Percentiles rank a stretch among this genome's conserved stretches.
Evolutionary conservation across 2,113 vertebrate species (phyloP).

Genomic region (Brachionichthys hirsutus): DNA sequence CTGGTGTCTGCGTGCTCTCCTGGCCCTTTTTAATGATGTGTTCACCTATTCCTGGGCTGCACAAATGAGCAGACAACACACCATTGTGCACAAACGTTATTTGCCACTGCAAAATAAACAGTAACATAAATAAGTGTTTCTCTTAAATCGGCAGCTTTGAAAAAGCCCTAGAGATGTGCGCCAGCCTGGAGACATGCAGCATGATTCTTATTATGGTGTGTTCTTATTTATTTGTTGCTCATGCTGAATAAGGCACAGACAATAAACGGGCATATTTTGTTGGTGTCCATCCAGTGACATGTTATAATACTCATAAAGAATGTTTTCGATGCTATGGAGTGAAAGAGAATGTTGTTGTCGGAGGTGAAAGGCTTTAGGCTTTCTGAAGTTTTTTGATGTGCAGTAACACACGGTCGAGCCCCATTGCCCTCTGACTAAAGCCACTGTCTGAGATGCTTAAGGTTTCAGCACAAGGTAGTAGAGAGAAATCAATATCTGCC

Average conservation of each 20-base stretch:
- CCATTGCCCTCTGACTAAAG: constrained; percentile 32
- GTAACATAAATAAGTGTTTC: too few relatives aligned
- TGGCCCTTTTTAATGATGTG: constrained; percentile 47
- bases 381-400: constrained; percentile 29
- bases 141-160: too few relatives aligned
- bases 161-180: too few relatives aligned
- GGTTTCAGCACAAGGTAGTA: constrained; percentile 21
- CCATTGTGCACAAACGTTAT: constrained; percentile 2
- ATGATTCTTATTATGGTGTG: neutral
- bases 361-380: constrained; percentile 34
- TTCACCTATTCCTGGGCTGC: constrained; percentile 10
- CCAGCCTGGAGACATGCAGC: too few relatives aligned
- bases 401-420: constrained; percentile 15
- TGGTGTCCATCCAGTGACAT: neutral
- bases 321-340: neutral
- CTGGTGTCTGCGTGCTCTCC: constrained; percentile 26
- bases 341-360: constrained; percentile 24
- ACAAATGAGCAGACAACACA: neutral
- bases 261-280: too few relatives aligned
- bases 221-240: constrained; percentile 7
- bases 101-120: neutral
- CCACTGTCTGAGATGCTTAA: constrained; percentile 27
- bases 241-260: too few relatives aligned
- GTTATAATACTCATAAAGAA: constrained; percentile 1
- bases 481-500: constrained; percentile 59